These are phyloP conservation scores for Gallinago jamesoni DNA, from an alignment of 2,113 vertebrate genomes.

Conservation along the genomic window DNA sequence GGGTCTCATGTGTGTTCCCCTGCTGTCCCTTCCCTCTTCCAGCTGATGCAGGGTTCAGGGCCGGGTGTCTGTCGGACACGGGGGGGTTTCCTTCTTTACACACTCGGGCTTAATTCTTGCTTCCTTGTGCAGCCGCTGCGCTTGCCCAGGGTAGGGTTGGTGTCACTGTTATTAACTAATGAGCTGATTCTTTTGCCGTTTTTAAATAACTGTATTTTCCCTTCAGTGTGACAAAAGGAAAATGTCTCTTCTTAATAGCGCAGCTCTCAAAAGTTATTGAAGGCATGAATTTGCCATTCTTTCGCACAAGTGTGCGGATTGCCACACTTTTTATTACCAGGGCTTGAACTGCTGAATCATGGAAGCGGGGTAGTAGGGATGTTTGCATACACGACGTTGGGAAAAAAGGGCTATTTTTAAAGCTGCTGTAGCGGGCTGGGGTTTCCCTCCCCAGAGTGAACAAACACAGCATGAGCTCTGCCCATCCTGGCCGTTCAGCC, in stretches of 20 bases:
- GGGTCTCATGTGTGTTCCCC: background rate
- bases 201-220: background rate
- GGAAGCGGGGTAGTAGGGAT: background rate
- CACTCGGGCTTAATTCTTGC: background rate
- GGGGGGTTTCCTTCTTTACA: background rate
- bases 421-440: background rate
- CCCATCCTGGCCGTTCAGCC: background rate
- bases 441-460: background rate
- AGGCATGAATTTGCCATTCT: background rate
- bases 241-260: background rate
- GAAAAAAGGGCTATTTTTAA: background rate
- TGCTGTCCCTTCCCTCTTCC: background rate
- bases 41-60: background rate
- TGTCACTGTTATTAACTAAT: background rate
- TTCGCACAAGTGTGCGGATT: background rate
- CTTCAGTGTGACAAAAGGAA: background rate
- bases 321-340: background rate
- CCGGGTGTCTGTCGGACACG: fast-evolving
- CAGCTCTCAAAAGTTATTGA: background rate
- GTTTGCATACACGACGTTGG: background rate
- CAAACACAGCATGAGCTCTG: background rate
- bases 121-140: background rate
- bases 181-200: background rate
- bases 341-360: background rate
- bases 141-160: background rate